Base-by-base conservation (phyloP, 2,797 vertebrate species). In the Lemur catta region DNA sequence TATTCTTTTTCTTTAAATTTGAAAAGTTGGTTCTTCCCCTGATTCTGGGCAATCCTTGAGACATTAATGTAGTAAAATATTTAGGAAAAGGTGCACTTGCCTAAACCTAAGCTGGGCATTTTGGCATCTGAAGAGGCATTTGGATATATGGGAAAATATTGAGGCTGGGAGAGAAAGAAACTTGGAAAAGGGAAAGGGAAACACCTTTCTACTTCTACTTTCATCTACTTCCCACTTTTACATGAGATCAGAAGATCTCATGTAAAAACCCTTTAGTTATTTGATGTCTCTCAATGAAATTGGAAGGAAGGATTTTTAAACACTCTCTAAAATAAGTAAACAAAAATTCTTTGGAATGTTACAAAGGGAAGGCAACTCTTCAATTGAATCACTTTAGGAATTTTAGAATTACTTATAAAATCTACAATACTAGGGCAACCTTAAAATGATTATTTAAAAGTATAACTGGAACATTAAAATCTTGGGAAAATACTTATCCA, bases 381-480 rank as follows among this genome's bases (percentile, higher is more conserved):
- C 59, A 74, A 48, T 0, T 41, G 43, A 85, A 59, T 81, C 24
- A 85, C 14, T 88, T 85, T n/a, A 35, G 57, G n/a, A 41, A 85
- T 96, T 84, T 95, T 87, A 72, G 59, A 87, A 63, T 92, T 57
- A 91, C 10, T 50, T 67, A 4, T 28, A 93, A 93, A 92, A 13
- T 71, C 46, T 20, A 24, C 38, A 85, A 80, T 61, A 82, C 14
- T 52, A 92, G 76, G 50, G 72, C 17, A 78, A 52, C 30, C 46
- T 95, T 89, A 86, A 92, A 91, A 91, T n/a, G 28, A 61, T 94
- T 84, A 79, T 80, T 81, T 55, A 65, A 89, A 94, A 92, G 90
- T 61, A 93, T 4, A 92, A 22, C 12, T 57, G 88, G 50, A 89
- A 10, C 76, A 96, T 48, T 87, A 92, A 88, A 52, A 26, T 81